Evolutionary conservation across 2,797 vertebrate genomes (phyloP), one percentile per base, ranked within the genome.

Genomic region (Cottoperca gobio): DNA sequence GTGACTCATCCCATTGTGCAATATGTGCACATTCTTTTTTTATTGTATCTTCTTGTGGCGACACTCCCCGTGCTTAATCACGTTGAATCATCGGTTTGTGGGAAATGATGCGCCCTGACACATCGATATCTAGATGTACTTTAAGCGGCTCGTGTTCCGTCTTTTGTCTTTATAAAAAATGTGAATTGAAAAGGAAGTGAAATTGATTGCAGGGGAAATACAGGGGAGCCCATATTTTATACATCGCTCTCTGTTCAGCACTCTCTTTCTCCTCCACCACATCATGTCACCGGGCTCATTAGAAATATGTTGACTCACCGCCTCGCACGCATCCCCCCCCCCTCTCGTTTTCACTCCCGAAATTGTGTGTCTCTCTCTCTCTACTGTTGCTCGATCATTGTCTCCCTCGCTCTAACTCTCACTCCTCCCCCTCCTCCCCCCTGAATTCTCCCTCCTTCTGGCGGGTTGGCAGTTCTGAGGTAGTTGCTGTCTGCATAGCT

Each of bases 231-330:
- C 68, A 82, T 88, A 73, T 88, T 89, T 85, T 79, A 79, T 73
- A 65, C 70, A 66, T 84, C 65, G 53, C 10, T 63, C 33, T 35
- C 54, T 45, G 57, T 62, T 79, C 78, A 8, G 65, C 78, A 0
- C 43, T 70, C 72, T 50, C 59, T 35, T 69, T 74, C 67, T 63
- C 40, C 63, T 78, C 69, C 52, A 50, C 74, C 80, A 68, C 83
- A 74, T 85, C 85, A 70, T 87, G 89, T 84, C 89, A 86, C 61
- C 33, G 65, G 14, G 66, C 84, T 92, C 87, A 88, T 93, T 93
- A 88, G 81, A 89, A 92, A 93, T 89, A 79, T 93, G 93, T 94
- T 88, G 91, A 94, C 91, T 94, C 92, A 91, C 90, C 33, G 76
- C 86, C 84, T 87, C 14, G 21, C 83, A 76, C n/a, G 55, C 82